Percentiles rank a stretch among this genome's conserved stretches.
These are phyloP conservation scores for Sinocyclocheilus grahami DNA, from an alignment of 2,113 vertebrate species.

Conservation along the genomic window DNA sequence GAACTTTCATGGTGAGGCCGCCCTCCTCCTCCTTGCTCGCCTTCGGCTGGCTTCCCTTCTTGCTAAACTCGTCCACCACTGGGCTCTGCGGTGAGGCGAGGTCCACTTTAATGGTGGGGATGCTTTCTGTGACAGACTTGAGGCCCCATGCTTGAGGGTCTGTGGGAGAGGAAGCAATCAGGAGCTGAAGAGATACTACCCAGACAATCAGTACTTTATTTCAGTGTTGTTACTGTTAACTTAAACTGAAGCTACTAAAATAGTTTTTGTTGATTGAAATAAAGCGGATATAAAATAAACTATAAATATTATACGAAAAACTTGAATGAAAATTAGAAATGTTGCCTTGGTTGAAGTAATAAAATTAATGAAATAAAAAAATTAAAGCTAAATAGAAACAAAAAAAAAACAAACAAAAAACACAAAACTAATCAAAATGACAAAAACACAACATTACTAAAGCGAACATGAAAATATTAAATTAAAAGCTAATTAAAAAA, in stretches of 20 bases:
- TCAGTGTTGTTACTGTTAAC: not conserved
- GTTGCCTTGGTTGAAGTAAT: too few relatives aligned
- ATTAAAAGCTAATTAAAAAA: too few relatives aligned
- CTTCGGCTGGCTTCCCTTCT: constrained; percentile 56
- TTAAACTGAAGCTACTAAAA: not conserved
- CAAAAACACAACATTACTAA: not conserved
- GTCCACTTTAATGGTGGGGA: constrained; percentile 91
- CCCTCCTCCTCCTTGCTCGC: constrained; percentile 69
- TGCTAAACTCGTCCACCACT: constrained; percentile 78
- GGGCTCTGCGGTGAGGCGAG: constrained; percentile 91
- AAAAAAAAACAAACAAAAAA: too few relatives aligned
- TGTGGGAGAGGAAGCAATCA: constrained; percentile 55
- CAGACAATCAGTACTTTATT: not conserved
- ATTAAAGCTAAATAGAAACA: too few relatives aligned
- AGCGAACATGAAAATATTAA: not conserved
- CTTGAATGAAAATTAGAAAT: not conserved
- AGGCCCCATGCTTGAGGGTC: constrained; percentile 86
- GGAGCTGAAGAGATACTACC: not conserved
- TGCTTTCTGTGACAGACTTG: constrained; percentile 69
- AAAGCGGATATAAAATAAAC: not conserved
- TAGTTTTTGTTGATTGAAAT: not conserved
- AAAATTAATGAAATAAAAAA: too few relatives aligned
- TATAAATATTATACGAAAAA: not conserved
- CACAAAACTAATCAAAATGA: not conserved
- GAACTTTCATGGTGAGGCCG: constrained; percentile 80